These are phyloP conservation scores for Allolobophora icterica DNA, from an alignment of 2,888 invertebrate genomes.

Conservation along the genomic window DNA sequence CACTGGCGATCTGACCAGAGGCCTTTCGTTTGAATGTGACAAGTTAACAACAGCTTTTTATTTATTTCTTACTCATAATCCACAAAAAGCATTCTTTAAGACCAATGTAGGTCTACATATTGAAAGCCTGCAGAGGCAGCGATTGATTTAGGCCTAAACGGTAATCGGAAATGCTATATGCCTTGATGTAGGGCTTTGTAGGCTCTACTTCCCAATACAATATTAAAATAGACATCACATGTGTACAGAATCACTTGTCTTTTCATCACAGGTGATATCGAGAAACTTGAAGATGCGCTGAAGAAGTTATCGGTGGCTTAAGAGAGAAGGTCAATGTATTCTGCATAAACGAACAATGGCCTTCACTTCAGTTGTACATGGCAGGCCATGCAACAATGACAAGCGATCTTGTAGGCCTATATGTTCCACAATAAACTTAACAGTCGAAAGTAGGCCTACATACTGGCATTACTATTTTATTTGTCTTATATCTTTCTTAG, in stretches of 20 bases:
- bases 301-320: not conserved
- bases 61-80: too few relatives aligned
- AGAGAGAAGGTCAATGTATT: not conserved
- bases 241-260: not conserved
- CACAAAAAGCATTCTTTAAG: not conserved
- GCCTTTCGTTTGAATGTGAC: too few relatives aligned
- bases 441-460: too few relatives aligned
- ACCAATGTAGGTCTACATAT: not conserved
- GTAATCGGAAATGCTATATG: not conserved
- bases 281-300: slow-evolving; percentile 34
- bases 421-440: too few relatives aligned
- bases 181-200: slow-evolving; percentile 17
- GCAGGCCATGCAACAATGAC: not conserved
- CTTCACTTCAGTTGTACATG: not conserved
- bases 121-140: not conserved
- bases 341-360: not conserved
- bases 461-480: not conserved
- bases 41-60: too few relatives aligned
- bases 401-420: not conserved
- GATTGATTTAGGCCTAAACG: too few relatives aligned
- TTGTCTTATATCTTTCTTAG: not conserved
- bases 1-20: too few relatives aligned
- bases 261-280: slow-evolving; percentile 30
- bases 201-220: too few relatives aligned
- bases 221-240: not conserved